Base-by-base conservation (phyloP, 2,113 vertebrate genomes). In the Camelus bactrianus region DNA sequence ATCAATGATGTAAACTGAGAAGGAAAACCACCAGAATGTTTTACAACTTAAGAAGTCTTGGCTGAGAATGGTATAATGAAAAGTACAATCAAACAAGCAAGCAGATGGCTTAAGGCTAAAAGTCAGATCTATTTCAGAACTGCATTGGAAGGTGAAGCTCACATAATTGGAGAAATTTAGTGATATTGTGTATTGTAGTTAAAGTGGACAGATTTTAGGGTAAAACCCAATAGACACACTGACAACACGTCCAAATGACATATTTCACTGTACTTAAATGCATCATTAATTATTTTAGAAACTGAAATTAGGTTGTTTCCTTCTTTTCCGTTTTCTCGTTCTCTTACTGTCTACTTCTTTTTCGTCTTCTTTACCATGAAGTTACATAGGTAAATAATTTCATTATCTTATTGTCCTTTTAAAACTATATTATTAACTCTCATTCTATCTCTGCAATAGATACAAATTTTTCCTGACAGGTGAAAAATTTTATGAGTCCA, bases 21-120 rank as follows among this genome's bases (percentile, higher is more conserved):
- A 85, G 35, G 24, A 93, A 96, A 97, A 81, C 5, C 22, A 58
- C 6, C 19, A 88, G 89, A 84, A 94, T 52, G 7, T 80, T 88
- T 80, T 67, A 16, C 4, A 90, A 67, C 64, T 83, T 87, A 42
- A 56, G 9, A 64, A 89, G 30, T 76, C 46, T 82, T 91, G 38
- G n/a, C 24, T 81, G 24, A n/a, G 10, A 89, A 92, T 8, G 32
- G 10, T 26, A 72, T 48, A 92, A 72, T 76, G 52, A 64, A 96
- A 95, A 86, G 12, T 65, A 16, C 28, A 94, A 73, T 72, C 32
- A 54, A 91, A 75, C 30, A 77, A 52, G 3, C n/a, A 85, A 85
- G 28, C 26, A 93, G n/a, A 77, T 35, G 73, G 52, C 93, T 89
- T 76, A 72, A 58, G 89, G 35, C 5, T 65, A 80, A 75, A 90